Percentiles rank a stretch among this genome's conserved stretches.
phyloP scores from a whole-genome alignment of 2,888 invertebrate genomes.

The Choristoneura rosaceana region DNA sequence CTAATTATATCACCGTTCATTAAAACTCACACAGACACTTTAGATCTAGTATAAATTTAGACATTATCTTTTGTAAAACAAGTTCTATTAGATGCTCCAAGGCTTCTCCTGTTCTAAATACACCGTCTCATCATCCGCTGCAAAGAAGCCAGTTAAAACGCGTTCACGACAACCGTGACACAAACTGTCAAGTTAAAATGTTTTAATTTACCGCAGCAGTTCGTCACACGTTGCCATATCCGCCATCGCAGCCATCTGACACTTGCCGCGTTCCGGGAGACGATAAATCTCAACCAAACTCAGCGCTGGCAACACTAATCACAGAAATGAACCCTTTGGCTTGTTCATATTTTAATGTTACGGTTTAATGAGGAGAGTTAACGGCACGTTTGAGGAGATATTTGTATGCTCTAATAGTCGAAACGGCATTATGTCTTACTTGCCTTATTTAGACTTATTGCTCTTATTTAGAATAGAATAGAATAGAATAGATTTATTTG shows the following conservation, averaged over 20 bases:
- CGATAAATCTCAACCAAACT: conserved; percentile 75
- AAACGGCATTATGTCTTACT: conserved; percentile 16
- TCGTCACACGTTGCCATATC: conserved; percentile 69
- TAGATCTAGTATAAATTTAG: background rate
- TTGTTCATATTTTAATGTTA: conserved; percentile 67
- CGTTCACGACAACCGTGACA: conserved; percentile 66
- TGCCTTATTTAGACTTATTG: too few relatives aligned
- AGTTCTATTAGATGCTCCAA: background rate
- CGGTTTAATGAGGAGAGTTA: conserved; percentile 64
- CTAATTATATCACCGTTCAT: background rate
- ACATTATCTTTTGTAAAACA: background rate
- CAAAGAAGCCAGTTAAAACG: conserved; percentile 44
- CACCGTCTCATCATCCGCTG: conserved; percentile 11
- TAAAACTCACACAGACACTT: background rate
- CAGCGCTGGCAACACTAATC: conserved; percentile 66
- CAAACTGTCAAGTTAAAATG: conserved; percentile 78
- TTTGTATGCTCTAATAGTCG: conserved; percentile 33
- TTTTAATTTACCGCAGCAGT: conserved; percentile 80
- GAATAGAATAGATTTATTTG: too few relatives aligned
- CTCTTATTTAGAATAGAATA: too few relatives aligned
- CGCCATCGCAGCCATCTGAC: conserved; percentile 76
- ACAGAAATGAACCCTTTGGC: conserved; percentile 75
- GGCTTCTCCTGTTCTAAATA: conserved; percentile 1
- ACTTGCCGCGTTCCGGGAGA: conserved; percentile 66
- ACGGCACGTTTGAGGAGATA: conserved; percentile 45